Evolutionary conservation across 2,797 vertebrate genomes (phyloP), one percentile per base, ranked within the genome.

Genomic region (Selene dorsalis): DNA sequence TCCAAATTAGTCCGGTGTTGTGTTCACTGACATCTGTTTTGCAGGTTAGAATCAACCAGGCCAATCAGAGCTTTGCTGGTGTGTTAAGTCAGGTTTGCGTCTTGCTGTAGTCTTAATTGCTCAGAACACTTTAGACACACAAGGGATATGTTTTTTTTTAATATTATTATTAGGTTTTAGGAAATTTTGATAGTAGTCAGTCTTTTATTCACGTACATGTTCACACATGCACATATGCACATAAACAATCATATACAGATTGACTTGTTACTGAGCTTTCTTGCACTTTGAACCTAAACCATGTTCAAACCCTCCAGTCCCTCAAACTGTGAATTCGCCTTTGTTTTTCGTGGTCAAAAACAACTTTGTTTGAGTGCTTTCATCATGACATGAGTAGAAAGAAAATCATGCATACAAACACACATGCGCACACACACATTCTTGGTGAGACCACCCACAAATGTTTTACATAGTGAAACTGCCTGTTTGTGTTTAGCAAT

Each of bases 221-320:
- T 24, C 24, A 61, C 17, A 50, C 6, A 26, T 22, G 56, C 43
- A n/a, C 24, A 9, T 11, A 32, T 5, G 41, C 3, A 50, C 28
- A 30, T 6, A 77, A 26, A 75, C 22, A 68, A 16, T 41, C 22
- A 77, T n/a, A 67, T 4, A 48, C 39, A 83, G 14, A 11, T 32
- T 28, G 12, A 22, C 47, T 10, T 16, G 4, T 53, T 62, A 26
- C 67, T 69, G 59, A 70, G 28, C 24, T 62, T 53, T 60, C 43
- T 50, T 67, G 72, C 64, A 74, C 72, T 79, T 53, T 66, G 26
- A 71, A 75, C 65, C 50, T 43, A 73, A 73, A 50, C 64, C 43
- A 7, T 70, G 3, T 6, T 43, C 39, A 17, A 0, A 0, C 76
- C 72, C 70, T 4, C 56, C 70, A 73, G 6, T 17, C 61, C 71